phyloP scores from a whole-genome alignment of 2,113 vertebrate species.

The Semnopithecus entellus region DNA sequence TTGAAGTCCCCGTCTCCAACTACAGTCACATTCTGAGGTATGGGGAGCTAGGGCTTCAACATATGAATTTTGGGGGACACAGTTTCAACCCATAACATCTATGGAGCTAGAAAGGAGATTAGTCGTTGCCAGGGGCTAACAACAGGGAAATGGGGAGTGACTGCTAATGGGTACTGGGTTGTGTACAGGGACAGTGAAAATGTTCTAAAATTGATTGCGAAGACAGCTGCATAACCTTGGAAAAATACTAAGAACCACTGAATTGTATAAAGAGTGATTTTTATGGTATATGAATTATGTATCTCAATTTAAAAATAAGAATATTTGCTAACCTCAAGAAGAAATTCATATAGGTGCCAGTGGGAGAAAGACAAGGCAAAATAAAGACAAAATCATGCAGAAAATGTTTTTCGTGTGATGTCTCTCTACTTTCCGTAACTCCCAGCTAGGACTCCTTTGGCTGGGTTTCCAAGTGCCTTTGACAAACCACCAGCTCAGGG shows the following conservation, averaged over 20 bases:
- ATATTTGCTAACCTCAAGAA: neutral
- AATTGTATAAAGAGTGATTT: accelerated
- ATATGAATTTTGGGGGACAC: neutral
- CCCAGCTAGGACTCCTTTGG: neutral
- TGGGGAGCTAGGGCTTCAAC: neutral
- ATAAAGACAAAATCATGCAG: neutral
- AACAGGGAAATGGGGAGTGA: too few species aligned
- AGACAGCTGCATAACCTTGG: neutral
- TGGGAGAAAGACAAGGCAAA: too few species aligned
- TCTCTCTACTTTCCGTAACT: neutral
- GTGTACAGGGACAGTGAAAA: neutral
- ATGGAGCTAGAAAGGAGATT: neutral
- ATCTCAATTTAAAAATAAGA: neutral
- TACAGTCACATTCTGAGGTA: neutral
- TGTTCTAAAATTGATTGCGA: neutral
- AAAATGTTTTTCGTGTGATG: too few species aligned
- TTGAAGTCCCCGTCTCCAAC: neutral
- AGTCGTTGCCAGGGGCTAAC: accelerated
- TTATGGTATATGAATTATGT: too few species aligned
- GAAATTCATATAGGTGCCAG: neutral
- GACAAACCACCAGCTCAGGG: neutral
- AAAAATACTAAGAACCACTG: neutral
- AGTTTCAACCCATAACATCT: neutral
- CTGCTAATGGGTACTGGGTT: neutral
- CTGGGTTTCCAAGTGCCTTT: neutral